phyloP scores from a whole-genome alignment of 2,888 invertebrate species.

The Agonopterix alstromeriana region DNA sequence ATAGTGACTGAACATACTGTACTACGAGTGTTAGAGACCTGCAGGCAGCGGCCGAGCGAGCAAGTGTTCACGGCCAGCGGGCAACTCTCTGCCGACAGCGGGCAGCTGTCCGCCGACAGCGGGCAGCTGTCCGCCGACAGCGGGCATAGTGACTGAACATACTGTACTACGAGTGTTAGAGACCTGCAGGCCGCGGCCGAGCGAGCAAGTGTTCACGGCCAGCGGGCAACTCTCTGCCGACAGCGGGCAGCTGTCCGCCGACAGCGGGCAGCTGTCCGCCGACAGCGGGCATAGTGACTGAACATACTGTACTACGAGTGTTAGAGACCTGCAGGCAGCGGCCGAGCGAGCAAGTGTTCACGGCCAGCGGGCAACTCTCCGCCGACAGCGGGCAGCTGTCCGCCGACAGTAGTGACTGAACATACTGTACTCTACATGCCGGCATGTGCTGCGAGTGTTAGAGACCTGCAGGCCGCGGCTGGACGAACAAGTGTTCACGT shows the following conservation, averaged over 20 bases:
- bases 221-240: constrained; percentile 65
- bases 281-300: constrained; percentile 55
- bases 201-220: constrained; percentile 63
- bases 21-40: too few relatives aligned
- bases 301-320: too few relatives aligned
- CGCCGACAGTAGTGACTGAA: constrained; percentile 35
- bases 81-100: constrained; percentile 63
- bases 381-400: constrained; percentile 55
- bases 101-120: constrained; percentile 55
- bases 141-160: constrained; percentile 35
- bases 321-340: too few relatives aligned
- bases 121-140: constrained; percentile 68
- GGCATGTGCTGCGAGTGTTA: too few relatives aligned
- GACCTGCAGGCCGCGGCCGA: constrained; percentile 12
- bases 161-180: too few relatives aligned
- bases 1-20: constrained; percentile 20
- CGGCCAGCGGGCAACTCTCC: too few relatives aligned
- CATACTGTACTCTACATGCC: too few relatives aligned
- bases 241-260: constrained; percentile 59
- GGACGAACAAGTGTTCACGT: too few relatives aligned
- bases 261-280: constrained; percentile 62
- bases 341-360: too few relatives aligned
- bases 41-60: constrained; percentile 27
- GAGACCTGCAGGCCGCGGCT: too few relatives aligned
- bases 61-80: constrained; percentile 67